Conservation (phyloP, 1,140 invertebrate genomes). For the Listronotus bonariensis region DNA sequence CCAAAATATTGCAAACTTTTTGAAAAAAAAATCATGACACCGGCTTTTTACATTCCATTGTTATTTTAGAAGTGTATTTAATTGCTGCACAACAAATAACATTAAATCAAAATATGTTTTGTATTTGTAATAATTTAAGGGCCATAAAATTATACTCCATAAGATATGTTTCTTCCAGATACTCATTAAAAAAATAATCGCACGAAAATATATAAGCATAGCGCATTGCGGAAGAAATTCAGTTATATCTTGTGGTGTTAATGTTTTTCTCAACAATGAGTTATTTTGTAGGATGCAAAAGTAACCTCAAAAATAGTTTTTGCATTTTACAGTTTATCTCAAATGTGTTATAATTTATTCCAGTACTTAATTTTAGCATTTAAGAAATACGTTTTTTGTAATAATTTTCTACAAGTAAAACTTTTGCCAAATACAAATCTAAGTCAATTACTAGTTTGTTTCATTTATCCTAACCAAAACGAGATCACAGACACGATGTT, state of each 20-base stretch:
- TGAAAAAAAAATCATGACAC: slow-evolving; percentile 6
- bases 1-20: slow-evolving; percentile 17
- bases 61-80: slow-evolving; percentile 17
- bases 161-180: slow-evolving; percentile 21
- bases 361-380: slow-evolving; percentile 34
- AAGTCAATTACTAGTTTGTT: slow-evolving; percentile 42
- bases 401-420: slow-evolving; percentile 45
- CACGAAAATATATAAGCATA: slow-evolving; percentile 2
- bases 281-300: slow-evolving; percentile 21
- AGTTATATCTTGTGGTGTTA: slow-evolving; percentile 14
- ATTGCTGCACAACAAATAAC: slow-evolving; percentile 28
- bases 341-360: slow-evolving; percentile 26
- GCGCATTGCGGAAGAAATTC: neutral
- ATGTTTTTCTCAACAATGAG: slow-evolving; percentile 21
- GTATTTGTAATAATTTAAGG: slow-evolving; percentile 38
- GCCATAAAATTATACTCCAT: slow-evolving; percentile 28
- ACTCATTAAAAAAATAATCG: neutral
- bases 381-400: slow-evolving; percentile 32
- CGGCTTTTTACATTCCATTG: slow-evolving; percentile 21
- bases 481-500: too few species aligned
- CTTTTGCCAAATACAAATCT: slow-evolving; percentile 48
- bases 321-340: slow-evolving; percentile 2
- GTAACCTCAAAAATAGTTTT: slow-evolving; percentile 2
- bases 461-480: slow-evolving; percentile 1
- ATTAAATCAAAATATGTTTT: slow-evolving; percentile 22